Evolutionary conservation across 2,113 vertebrate genomes (phyloP).

Genomic region (Tachysurus fulvidraco): DNA sequence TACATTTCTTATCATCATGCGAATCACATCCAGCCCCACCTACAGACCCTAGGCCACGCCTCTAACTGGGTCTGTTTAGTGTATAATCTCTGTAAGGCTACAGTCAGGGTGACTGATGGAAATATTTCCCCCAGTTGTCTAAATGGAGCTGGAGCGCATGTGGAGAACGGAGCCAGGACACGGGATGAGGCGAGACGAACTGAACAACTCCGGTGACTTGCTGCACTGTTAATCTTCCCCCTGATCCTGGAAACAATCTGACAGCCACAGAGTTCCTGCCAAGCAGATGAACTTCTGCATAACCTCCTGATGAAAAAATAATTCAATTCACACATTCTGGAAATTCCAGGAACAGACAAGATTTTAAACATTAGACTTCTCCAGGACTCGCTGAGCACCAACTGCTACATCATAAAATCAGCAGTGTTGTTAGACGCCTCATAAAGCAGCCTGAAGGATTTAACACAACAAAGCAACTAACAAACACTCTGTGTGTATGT

Average conservation of each 20-base stretch:
- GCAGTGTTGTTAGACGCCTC: not conserved
- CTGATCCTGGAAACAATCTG: slow-evolving; percentile 29
- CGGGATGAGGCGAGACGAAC: not conserved
- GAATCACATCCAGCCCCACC: not conserved
- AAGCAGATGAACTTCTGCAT: not conserved
- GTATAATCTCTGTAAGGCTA: not conserved
- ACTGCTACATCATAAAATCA: not conserved
- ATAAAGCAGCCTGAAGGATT: not conserved
- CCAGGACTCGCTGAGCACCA: not conserved
- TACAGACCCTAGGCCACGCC: not conserved
- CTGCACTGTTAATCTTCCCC: slow-evolving; percentile 11
- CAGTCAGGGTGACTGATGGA: not conserved
- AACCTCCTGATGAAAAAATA: not conserved
- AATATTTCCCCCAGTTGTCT: slow-evolving; percentile 3
- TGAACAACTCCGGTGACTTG: not conserved
- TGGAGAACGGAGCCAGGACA: not conserved
- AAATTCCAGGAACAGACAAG: not conserved
- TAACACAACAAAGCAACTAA: not conserved
- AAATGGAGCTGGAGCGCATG: not conserved
- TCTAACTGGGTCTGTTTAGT: not conserved
- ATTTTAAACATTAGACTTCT: not conserved
- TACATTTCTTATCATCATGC: not conserved
- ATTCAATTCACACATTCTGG: not conserved
- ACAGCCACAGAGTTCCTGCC: slow-evolving; percentile 22
- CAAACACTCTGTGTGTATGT: not conserved